phyloP scores from a whole-genome alignment of 1,140 invertebrate species.

The Cylas formicarius region DNA sequence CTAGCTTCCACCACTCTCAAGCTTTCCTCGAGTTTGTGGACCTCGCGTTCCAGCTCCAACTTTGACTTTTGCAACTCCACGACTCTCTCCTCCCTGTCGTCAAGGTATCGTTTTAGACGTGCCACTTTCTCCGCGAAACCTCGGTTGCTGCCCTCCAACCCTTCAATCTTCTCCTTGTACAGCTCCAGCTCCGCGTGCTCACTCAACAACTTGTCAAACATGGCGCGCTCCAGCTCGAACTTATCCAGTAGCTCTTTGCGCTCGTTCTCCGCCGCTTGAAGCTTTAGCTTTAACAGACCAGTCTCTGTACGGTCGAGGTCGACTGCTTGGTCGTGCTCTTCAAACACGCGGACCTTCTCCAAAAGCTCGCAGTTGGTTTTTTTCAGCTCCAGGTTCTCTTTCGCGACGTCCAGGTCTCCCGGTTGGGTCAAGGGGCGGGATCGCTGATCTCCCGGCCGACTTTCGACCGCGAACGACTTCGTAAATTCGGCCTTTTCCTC shows the following conservation, averaged over 20 bases:
- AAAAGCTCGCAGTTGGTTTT: constrained; percentile 7
- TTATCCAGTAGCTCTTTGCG: constrained; percentile 11
- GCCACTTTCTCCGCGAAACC: constrained; percentile 37
- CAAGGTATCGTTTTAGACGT: constrained; percentile 35
- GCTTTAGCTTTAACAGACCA: constrained; percentile 30
- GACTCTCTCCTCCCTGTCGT: constrained; percentile 18
- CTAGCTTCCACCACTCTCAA: constrained; percentile 30
- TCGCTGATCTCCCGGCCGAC: constrained; percentile 12
- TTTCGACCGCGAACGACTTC: constrained; percentile 21
- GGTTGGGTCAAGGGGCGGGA: constrained; percentile 16
- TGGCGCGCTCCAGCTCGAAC: constrained; percentile 22
- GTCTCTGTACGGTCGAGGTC: constrained; percentile 36
- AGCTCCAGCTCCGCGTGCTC: constrained; percentile 18
- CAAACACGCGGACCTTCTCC: constrained; percentile 13
- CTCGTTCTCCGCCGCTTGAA: constrained; percentile 23
- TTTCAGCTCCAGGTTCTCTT: constrained; percentile 19
- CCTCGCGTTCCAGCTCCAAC: constrained; percentile 13
- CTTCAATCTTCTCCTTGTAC: constrained; percentile 41
- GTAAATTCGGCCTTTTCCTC: constrained; percentile 20
- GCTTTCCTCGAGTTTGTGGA: constrained; percentile 13
- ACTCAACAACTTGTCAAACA: constrained; percentile 22
- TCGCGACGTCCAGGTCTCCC: constrained; percentile 17
- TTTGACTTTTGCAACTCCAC: constrained; percentile 33
- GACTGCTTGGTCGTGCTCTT: constrained; percentile 16
- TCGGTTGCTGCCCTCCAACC: constrained; percentile 39